phyloP scores from a whole-genome alignment of 1,140 invertebrate species.

The Pseudobourletiella spinata region DNA sequence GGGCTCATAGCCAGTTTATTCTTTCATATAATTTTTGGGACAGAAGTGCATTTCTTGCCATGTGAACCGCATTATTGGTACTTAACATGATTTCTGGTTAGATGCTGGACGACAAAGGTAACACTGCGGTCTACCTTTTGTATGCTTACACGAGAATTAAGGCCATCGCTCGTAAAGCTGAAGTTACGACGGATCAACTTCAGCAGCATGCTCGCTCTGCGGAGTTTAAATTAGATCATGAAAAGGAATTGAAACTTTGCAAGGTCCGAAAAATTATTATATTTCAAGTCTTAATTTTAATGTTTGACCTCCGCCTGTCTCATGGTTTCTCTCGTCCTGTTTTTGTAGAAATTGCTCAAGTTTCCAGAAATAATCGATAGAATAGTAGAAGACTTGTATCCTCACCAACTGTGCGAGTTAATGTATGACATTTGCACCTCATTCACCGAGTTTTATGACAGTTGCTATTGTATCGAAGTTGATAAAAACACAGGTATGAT shows the following conservation, averaged over 20 bases:
- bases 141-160: slow-evolving; percentile 92
- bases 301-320: too few species aligned
- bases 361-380: slow-evolving; percentile 82
- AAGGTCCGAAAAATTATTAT: slow-evolving; percentile 50
- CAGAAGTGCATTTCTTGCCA: too few species aligned
- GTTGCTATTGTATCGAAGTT: slow-evolving; percentile 95
- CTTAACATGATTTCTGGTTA: slow-evolving; percentile 42
- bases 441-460: slow-evolving; percentile 96
- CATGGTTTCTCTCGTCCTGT: too few species aligned
- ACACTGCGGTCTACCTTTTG: slow-evolving; percentile 95
- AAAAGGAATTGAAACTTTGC: slow-evolving; percentile 89
- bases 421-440: slow-evolving; percentile 86
- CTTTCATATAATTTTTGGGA: too few species aligned
- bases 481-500: slow-evolving; percentile 44
- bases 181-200: slow-evolving; percentile 51
- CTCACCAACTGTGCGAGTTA: slow-evolving; percentile 91
- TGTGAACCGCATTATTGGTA: too few species aligned
- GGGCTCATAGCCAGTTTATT: too few species aligned
- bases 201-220: slow-evolving; percentile 47
- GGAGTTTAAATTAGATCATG: slow-evolving; percentile 67
- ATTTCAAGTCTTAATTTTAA: too few species aligned
- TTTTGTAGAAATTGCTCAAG: slow-evolving; percentile 56
- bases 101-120: slow-evolving; percentile 98
- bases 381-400: slow-evolving; percentile 70
- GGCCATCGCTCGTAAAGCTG: slow-evolving; percentile 76